Conservation (phyloP, 2,113 vertebrate genomes). For the Cryptotis parvus region DNA sequence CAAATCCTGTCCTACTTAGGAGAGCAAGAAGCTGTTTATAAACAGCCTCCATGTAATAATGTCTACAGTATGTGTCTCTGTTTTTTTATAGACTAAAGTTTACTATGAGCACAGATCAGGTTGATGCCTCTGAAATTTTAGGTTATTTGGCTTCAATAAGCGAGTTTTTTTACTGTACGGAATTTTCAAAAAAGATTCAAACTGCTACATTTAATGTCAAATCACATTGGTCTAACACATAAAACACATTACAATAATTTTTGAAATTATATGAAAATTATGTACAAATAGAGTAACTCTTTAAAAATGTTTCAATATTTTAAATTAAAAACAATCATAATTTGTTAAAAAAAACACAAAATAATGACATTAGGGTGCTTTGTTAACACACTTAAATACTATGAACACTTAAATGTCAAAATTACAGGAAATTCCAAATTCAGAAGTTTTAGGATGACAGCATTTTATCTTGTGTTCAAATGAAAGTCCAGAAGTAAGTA, state of each 20-base stretch:
- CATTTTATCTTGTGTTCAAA: not conserved
- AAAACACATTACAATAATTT: not conserved
- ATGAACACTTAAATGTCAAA: conserved; percentile 5
- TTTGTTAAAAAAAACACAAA: conserved; percentile 25
- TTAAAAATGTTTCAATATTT: not conserved
- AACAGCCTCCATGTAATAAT: conserved; percentile 18
- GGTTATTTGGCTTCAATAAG: conserved; percentile 47
- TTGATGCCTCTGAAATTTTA: conserved; percentile 33
- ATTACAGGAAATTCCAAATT: conserved; percentile 12
- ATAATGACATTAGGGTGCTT: not conserved
- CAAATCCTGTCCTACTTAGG: conserved; percentile 46
- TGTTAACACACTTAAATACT: not conserved
- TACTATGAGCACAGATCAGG: not conserved
- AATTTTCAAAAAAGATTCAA: conserved; percentile 50
- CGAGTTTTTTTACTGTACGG: not conserved
- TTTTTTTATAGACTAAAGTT: conserved; percentile 51
- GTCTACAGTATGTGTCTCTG: conserved; percentile 15
- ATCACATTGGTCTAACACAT: not conserved
- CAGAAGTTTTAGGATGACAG: not conserved
- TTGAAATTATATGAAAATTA: too few species aligned
- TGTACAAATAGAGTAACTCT: too few species aligned
- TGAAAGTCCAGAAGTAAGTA: not conserved
- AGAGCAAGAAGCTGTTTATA: conserved; percentile 37
- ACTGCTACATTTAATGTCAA: not conserved
- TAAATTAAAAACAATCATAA: not conserved